Base-by-base conservation (phyloP, 92 coral and sea anemone genomes). In the Plumapathes pennacea region DNA sequence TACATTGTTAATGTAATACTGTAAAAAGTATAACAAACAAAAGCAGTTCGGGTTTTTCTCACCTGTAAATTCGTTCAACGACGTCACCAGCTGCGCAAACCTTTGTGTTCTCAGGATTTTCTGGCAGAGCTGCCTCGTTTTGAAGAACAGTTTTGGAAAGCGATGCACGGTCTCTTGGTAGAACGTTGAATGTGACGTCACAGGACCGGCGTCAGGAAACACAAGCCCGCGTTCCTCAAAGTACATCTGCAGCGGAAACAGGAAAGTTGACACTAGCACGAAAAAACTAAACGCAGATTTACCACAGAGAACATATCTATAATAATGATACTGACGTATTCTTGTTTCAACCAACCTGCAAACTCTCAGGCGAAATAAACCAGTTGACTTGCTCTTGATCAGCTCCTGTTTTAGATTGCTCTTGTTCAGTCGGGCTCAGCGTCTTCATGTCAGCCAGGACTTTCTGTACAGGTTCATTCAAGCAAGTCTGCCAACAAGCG, bases 41-140 rank as follows among this genome's bases (percentile, higher is more conserved):
- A n/a, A n/a, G n/a, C n/a, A n/a, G n/a, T n/a, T n/a, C n/a, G n/a
- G n/a, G n/a, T n/a, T n/a, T n/a, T n/a, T n/a, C 61, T 30, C 53
- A 92, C 98, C 96, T 61, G 98, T 84, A 11, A 92, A 67, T 23
- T 76, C 81, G 20, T 84, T 78, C 22, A 92, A 45, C 14, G 87
- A 71, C 38, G 57, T 27, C 24, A 83, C 76, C 32, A 78, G 78
- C 25, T 28, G 19, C 10, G 77, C 63, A 42, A 74, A 64, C 8
- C 58, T 67, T 47, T 74, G 82, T 26, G 56, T 64, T 29, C 23
- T 25, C 22, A 92, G 42, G 25, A 85, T 53, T 37, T 76, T 50
- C 23, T 28, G 38, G 20, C 86, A 88, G 18, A 80, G 68, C 64
- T 79, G 74, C 54, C 83, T 68, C 96, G 88, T 81, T 50, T 36